phyloP scores from a whole-genome alignment of 2,113 vertebrate genomes.

The Sitta europaea region DNA sequence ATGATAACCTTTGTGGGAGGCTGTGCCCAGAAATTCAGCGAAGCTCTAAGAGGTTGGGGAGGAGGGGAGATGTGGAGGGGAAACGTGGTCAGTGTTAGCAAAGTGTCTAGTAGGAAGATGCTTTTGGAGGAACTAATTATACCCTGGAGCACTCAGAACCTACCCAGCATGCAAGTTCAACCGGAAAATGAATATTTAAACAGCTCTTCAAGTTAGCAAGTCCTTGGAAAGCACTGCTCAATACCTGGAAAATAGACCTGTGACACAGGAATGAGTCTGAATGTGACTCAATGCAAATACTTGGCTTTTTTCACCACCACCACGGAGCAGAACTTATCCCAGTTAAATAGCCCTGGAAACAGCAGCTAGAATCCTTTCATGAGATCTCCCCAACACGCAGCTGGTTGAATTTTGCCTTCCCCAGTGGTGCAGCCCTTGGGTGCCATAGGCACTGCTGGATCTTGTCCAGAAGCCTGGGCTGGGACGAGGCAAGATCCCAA shows the following conservation, averaged over 20 bases:
- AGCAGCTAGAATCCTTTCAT: background rate
- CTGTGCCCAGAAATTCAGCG: background rate
- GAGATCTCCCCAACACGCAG: background rate
- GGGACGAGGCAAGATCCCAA: background rate
- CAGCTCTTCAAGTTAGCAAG: background rate
- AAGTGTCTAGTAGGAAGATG: background rate
- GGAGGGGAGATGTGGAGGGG: background rate
- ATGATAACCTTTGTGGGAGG: constrained; percentile 41
- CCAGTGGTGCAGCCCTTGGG: background rate
- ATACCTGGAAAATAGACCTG: background rate
- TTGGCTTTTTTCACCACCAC: background rate
- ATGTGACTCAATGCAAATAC: background rate
- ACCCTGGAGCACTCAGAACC: background rate
- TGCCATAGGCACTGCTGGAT: background rate
- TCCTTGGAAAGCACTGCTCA: background rate
- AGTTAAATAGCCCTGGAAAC: background rate
- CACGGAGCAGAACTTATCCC: accelerated
- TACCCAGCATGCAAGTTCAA: background rate
- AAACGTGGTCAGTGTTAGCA: background rate
- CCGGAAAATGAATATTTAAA: constrained; percentile 46
- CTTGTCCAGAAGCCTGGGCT: background rate
- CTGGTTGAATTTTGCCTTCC: background rate
- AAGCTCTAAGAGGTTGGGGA: background rate
- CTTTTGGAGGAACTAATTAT: constrained; percentile 33
- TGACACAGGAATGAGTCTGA: background rate